phyloP scores from a whole-genome alignment of 2,113 vertebrate genomes.

The Etia nguti region DNA sequence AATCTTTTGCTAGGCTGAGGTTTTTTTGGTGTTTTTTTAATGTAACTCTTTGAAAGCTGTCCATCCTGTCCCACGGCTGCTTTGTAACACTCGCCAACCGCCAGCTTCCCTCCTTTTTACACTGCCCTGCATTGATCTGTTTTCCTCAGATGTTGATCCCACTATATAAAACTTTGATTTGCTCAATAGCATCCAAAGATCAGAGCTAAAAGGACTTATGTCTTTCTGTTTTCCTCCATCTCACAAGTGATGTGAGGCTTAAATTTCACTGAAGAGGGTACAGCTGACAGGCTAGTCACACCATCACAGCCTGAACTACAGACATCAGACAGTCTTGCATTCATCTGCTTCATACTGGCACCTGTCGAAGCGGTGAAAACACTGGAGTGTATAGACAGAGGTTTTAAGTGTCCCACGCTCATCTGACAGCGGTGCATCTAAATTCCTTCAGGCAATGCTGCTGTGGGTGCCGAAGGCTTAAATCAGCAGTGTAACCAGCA shows the following conservation, averaged over 20 bases:
- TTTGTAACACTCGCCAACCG: neutral
- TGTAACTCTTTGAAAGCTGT: neutral
- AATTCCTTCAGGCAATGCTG: neutral
- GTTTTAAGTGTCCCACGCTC: neutral
- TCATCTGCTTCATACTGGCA: neutral
- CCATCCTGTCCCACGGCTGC: neutral
- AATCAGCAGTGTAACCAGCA: neutral
- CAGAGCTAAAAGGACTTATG: neutral
- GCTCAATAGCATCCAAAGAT: constrained; percentile 15
- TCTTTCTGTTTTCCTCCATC: neutral
- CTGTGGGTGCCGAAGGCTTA: neutral
- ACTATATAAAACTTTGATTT: constrained; percentile 33
- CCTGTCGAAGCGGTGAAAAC: neutral
- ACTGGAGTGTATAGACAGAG: neutral
- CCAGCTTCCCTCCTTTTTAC: neutral
- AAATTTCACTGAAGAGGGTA: constrained; percentile 5
- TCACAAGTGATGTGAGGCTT: neutral
- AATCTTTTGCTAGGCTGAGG: neutral
- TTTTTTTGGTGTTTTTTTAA: accelerated
- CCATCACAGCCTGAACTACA: neutral
- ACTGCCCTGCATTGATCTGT: constrained; percentile 25
- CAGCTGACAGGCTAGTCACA: neutral
- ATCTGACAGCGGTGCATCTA: neutral
- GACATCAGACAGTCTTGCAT: neutral
- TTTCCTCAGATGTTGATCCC: constrained; percentile 36